phyloP scores from a whole-genome alignment of 2,113 vertebrate genomes.

The Microcebus ravelobensis region DNA sequence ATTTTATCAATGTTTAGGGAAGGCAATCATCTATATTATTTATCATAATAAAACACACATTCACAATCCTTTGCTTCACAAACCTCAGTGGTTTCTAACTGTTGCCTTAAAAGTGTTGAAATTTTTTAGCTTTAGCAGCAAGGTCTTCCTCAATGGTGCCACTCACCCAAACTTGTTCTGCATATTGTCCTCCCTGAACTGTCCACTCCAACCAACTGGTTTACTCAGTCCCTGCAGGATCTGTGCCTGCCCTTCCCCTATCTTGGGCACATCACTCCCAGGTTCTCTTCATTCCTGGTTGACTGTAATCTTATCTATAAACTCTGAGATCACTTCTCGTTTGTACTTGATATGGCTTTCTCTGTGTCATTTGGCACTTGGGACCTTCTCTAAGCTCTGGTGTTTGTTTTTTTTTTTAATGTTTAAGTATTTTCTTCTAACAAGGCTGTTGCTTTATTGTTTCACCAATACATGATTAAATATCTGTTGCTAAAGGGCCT shows the following conservation, averaged over 20 bases:
- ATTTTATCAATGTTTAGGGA: background rate
- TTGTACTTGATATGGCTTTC: background rate
- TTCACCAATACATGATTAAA: background rate
- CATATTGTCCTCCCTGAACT: background rate
- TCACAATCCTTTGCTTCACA: background rate
- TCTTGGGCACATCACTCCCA: background rate
- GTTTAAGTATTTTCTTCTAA: conserved; percentile 10
- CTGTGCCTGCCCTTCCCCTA: background rate
- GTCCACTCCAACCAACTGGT: background rate
- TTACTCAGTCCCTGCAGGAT: background rate
- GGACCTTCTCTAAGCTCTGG: background rate
- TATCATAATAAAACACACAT: background rate
- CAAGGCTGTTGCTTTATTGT: background rate
- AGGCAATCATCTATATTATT: background rate
- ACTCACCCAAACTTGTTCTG: background rate
- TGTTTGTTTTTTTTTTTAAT: background rate
- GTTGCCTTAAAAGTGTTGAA: background rate
- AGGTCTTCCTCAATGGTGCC: background rate
- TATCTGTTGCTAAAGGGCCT: background rate
- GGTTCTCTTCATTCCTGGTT: background rate
- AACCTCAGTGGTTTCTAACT: background rate
- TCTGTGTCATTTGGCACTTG: background rate
- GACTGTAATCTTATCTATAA: background rate
- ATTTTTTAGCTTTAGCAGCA: background rate
- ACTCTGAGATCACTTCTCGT: background rate